A percentile compares a stretch with the other conserved stretches of the same genome.
Evolutionary conservation across 2,888 invertebrate species (phyloP).

Genomic region (Pachydiplax longipennis): DNA sequence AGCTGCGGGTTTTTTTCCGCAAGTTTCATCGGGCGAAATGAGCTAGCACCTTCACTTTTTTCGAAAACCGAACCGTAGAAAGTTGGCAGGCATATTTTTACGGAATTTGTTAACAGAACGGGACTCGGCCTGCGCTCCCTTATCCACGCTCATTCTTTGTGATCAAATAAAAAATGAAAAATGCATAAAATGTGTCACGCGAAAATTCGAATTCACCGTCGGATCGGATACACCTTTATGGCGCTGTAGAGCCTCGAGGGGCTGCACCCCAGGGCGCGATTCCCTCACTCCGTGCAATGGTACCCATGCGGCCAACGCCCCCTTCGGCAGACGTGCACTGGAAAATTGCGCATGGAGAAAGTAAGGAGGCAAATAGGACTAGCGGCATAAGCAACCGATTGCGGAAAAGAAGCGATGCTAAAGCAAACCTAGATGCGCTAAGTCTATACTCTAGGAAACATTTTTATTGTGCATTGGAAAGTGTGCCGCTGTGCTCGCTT

Average conservation of each 20-base stretch:
- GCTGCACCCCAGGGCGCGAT: slow-evolving; percentile 17
- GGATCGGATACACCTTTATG: slow-evolving; percentile 31
- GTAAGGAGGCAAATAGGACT: too few species aligned
- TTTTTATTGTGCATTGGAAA: too few species aligned
- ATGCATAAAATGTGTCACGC: slow-evolving; percentile 30
- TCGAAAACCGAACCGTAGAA: not conserved
- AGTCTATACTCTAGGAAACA: too few species aligned
- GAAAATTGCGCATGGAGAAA: not conserved
- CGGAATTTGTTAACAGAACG: slow-evolving; percentile 36
- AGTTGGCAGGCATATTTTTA: slow-evolving; percentile 17
- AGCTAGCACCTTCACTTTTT: too few species aligned
- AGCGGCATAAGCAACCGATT: too few species aligned
- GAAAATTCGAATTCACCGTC: slow-evolving; percentile 32
- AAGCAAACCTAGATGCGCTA: too few species aligned
- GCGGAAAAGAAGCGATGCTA: too few species aligned
- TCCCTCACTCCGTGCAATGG: not conserved
- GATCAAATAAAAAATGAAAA: slow-evolving; percentile 37
- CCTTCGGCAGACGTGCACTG: not conserved
- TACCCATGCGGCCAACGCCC: not conserved
- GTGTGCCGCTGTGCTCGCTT: too few species aligned
- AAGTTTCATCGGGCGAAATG: too few species aligned
- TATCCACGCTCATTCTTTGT: slow-evolving; percentile 19
- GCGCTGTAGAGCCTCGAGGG: slow-evolving; percentile 13
- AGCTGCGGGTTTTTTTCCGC: too few species aligned
- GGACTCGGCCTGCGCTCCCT: not conserved